Evolutionary conservation across 1,140 invertebrate genomes (phyloP).

Genomic region (Heterodera schachtii): DNA sequence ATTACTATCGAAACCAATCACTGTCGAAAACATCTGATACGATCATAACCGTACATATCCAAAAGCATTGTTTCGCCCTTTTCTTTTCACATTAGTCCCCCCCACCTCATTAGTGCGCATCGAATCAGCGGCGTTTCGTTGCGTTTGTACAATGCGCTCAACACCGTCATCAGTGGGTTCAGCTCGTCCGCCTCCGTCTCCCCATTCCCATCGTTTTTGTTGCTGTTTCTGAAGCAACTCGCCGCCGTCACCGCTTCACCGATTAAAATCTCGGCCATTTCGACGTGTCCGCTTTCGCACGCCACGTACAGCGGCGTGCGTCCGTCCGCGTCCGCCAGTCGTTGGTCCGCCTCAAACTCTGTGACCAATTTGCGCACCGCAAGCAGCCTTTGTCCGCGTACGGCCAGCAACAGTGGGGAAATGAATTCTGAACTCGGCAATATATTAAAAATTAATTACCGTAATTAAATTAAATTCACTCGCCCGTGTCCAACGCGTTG

Average conservation of each 20-base stretch:
- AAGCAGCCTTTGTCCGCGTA: not conserved
- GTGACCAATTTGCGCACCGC: slow-evolving; percentile 20
- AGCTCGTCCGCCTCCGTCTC: not conserved
- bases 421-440: not conserved
- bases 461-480: no score
- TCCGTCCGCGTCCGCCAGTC: slow-evolving; percentile 5
- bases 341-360: slow-evolving; percentile 16
- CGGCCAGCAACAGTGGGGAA: slow-evolving; percentile 19
- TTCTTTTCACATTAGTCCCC: no score
- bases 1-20: no score
- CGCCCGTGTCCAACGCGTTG: not conserved
- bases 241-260: not conserved
- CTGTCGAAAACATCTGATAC: no score
- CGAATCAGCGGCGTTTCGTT: slow-evolving; percentile 25
- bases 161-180: not conserved
- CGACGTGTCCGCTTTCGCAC: not conserved
- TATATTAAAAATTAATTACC: not conserved
- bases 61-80: no score
- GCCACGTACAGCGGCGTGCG: slow-evolving; percentile 17
- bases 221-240: not conserved
- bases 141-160: not conserved
- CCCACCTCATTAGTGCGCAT: slow-evolving; percentile 8
- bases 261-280: slow-evolving; percentile 18
- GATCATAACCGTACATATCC: no score
- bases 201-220: not conserved